These are phyloP conservation scores for Cyanoliseus patagonus DNA, from an alignment of 2,113 vertebrate species.

Conservation along the genomic window DNA sequence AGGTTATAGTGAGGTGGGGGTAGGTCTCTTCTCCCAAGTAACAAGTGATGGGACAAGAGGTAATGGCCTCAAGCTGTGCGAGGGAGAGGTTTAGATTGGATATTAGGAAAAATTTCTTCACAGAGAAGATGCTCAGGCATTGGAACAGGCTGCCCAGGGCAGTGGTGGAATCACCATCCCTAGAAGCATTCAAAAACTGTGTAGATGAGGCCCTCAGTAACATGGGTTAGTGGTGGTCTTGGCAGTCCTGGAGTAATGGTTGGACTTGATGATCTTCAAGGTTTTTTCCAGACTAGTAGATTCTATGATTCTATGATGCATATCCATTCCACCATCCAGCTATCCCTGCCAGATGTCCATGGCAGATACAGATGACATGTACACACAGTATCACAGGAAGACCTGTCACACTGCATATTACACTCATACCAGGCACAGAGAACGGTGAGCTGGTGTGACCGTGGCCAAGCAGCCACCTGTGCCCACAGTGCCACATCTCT, in stretches of 20 bases:
- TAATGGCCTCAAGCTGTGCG: background rate
- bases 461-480: background rate
- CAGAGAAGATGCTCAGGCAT: background rate
- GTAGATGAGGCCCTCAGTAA: background rate
- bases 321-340: background rate
- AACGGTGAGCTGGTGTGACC: background rate
- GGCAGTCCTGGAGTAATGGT: background rate
- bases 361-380: rapidly evolving
- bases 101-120: background rate
- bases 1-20: background rate
- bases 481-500: rapidly evolving
- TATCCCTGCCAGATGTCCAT: rapidly evolving
- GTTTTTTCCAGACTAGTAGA: background rate
- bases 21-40: background rate
- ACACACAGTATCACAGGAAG: background rate
- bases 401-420: rapidly evolving
- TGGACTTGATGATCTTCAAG: background rate
- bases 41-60: background rate
- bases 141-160: background rate
- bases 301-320: background rate
- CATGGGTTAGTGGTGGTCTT: background rate
- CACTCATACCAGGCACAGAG: background rate
- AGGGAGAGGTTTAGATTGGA: background rate
- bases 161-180: background rate
- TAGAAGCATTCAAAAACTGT: background rate